Evolutionary conservation across 1,140 invertebrate species (phyloP).

Genomic region (Philopotamus ludificatus): DNA sequence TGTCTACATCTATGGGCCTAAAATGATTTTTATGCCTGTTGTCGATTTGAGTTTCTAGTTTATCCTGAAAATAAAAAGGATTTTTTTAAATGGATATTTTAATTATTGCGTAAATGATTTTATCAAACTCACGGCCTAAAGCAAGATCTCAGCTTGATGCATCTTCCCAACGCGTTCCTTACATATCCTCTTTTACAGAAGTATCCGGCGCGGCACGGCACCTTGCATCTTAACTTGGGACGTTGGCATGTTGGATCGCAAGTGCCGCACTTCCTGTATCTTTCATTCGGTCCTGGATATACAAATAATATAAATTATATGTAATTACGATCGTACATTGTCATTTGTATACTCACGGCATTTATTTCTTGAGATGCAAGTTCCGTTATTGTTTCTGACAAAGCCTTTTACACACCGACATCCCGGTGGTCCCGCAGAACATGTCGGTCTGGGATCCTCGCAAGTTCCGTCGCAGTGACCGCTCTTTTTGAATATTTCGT

Average conservation of each 20-base stretch:
- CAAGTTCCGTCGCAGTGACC: not conserved
- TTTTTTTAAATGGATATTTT: not conserved
- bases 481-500: no score
- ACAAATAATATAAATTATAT: not conserved
- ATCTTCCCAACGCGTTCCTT: not conserved
- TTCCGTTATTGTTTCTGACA: constrained; percentile 10
- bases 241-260: constrained; percentile 3
- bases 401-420: constrained; percentile 18
- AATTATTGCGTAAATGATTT: not conserved
- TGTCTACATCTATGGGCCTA: not conserved
- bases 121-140: not conserved
- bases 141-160: not conserved
- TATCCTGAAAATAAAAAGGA: not conserved
- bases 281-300: constrained; percentile 4
- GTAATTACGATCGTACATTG: not conserved
- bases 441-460: not conserved
- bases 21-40: not conserved
- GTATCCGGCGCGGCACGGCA: not conserved
- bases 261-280: not conserved
- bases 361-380: not conserved
- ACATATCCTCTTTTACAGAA: not conserved
- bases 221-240: not conserved
- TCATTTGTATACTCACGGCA: constrained; percentile 14
- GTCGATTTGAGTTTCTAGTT: not conserved
- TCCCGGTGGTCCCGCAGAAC: not conserved